Evolutionary conservation across 2,888 invertebrate species (phyloP).

Genomic region (Muscina levida): DNA sequence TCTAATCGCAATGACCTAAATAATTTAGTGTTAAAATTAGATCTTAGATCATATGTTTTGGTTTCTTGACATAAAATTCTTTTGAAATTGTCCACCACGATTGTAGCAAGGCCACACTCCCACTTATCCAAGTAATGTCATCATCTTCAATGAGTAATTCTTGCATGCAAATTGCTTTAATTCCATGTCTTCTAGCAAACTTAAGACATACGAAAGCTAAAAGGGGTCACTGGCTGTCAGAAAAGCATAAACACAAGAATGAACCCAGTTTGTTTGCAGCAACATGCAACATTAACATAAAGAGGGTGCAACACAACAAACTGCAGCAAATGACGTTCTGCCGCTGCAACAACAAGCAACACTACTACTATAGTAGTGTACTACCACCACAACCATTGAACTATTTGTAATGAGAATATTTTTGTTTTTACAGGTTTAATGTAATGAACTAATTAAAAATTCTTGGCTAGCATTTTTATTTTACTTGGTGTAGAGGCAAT

Average conservation of each 20-base stretch:
- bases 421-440: constrained; percentile 42
- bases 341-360: not conserved
- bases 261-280: not conserved
- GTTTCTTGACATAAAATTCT: too few relatives aligned
- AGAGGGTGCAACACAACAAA: constrained; percentile 43
- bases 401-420: constrained; percentile 57
- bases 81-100: too few relatives aligned
- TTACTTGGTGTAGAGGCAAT: not conserved
- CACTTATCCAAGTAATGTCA: constrained; percentile 3
- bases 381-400: constrained; percentile 42
- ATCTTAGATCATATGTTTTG: too few relatives aligned
- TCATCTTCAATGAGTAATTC: constrained; percentile 21
- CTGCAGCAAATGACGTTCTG: constrained; percentile 7
- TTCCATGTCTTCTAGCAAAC: too few relatives aligned
- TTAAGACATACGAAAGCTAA: too few relatives aligned
- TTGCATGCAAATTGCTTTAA: too few relatives aligned
- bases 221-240: too few relatives aligned
- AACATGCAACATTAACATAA: constrained; percentile 29
- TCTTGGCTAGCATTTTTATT: constrained; percentile 41
- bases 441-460: constrained; percentile 58
- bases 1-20: too few relatives aligned
- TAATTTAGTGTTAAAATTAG: too few relatives aligned
- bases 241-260: too few relatives aligned
- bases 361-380: too few relatives aligned
- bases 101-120: not conserved